These are phyloP conservation scores for Gorsachius goisagi DNA, from an alignment of 2,113 vertebrate species.

Conservation along the genomic window DNA sequence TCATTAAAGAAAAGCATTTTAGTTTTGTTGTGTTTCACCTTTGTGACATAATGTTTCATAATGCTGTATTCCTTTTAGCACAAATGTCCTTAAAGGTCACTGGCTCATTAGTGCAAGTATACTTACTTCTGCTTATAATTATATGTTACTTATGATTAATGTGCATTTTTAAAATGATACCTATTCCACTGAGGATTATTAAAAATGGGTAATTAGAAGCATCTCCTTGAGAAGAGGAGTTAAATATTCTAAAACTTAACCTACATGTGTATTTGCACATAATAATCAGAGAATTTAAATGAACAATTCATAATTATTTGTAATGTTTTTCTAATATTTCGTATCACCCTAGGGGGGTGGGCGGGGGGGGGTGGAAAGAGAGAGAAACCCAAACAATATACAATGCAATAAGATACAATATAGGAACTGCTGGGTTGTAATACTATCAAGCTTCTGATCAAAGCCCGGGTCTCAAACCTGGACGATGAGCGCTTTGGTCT, in stretches of 20 bases:
- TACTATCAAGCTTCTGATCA: neutral
- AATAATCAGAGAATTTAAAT: neutral
- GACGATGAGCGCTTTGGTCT: neutral
- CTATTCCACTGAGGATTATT: slow-evolving; percentile 30
- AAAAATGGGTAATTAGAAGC: slow-evolving; percentile 15
- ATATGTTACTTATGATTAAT: slow-evolving; percentile 42
- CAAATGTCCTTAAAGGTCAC: slow-evolving; percentile 35
- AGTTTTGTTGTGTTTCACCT: neutral
- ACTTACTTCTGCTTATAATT: slow-evolving; percentile 34
- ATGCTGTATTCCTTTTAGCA: neutral
- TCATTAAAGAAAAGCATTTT: neutral
- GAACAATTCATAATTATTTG: neutral
- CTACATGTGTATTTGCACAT: neutral
- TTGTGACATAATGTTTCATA: neutral
- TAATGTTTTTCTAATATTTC: neutral
- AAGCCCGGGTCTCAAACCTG: neutral
- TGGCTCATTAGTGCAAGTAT: slow-evolving; percentile 17
- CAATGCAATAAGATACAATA: neutral
- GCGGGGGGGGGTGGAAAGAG: too few species aligned
- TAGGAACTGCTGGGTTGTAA: neutral
- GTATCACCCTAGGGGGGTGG: neutral
- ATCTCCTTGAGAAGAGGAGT: neutral
- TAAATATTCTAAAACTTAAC: neutral
- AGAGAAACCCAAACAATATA: neutral
- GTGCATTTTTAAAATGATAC: slow-evolving; percentile 27